Base-by-base conservation (phyloP, 2,888 invertebrate genomes). In the Erynnis tages region DNA sequence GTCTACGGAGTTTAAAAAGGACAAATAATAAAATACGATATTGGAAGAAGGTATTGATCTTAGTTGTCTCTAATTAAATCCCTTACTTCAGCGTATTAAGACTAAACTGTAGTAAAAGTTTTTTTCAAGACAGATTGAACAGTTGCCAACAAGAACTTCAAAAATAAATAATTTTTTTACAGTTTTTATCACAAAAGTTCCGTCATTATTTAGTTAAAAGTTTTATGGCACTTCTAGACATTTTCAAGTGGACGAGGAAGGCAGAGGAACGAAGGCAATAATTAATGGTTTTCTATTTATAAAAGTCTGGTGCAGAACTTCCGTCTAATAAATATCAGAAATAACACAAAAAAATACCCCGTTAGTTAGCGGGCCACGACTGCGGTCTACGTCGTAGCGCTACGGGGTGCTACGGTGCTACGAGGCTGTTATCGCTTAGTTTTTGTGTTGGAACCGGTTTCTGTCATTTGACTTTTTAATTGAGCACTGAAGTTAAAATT, bases 401-500 rank as follows among this genome's bases (percentile, higher is more conserved):
- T 27, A 29, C 43, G 45, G 45, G 8, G 2, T 8, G 4, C 6
- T 6, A 25, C 27, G 41, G 32, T 21, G 49, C 55, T 57, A 55
- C 47, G 50, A 47, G 47, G 47, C 55, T 57, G 53, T 49, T 55
- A 54, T 41, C 25, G 49, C 50, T 47, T 37, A 52, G 43, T 54
- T 56, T 56, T 52, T 47, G 1, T 45, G 25, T 29, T 17, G 3
- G 23, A 25, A 25, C 23, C 30, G 48, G 35, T 16, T 10, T 38
- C 47, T 38, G 53, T 38, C 49, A 53, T 56, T 56, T 56, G 52
- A 48, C 47, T 44, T 56, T 56, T 54, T 54, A 47, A 54, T 56
- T 47, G 43, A 27, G 47, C 54, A 27, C 34, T 49, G 5, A 5
- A 21, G 50, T 41, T 41, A 21, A 5, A 21, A 54, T 41, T 41